Percentiles rank a stretch among this genome's conserved stretches.
These are phyloP conservation scores for Sus cebifrons DNA, from an alignment of 2,797 vertebrate species.

Conservation along the genomic window DNA sequence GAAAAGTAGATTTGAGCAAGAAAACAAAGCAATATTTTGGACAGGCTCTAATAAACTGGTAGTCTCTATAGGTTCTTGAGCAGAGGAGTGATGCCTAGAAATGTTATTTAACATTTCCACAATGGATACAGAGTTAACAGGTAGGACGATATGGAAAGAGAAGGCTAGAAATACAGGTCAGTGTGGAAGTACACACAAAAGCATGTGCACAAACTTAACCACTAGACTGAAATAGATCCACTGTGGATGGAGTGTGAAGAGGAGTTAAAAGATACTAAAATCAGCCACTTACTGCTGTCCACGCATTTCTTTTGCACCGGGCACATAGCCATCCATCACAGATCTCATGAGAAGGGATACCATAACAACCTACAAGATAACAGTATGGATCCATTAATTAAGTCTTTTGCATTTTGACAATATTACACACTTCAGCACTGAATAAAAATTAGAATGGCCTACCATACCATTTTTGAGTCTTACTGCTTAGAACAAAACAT, in stretches of 20 bases:
- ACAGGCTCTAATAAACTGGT: background rate
- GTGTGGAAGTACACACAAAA: background rate
- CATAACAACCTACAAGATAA: slow-evolving; percentile 96
- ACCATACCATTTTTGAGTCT: slow-evolving; percentile 11
- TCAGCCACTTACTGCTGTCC: slow-evolving; percentile 95
- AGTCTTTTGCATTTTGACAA: slow-evolving; percentile 72
- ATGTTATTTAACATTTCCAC: slow-evolving; percentile 1
- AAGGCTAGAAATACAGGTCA: slow-evolving; percentile 60
- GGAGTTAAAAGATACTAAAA: background rate
- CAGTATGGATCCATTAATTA: slow-evolving; percentile 77
- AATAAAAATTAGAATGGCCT: slow-evolving; percentile 49
- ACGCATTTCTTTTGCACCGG: slow-evolving; percentile 94
- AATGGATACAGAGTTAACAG: background rate
- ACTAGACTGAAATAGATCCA: background rate
- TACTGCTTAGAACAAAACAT: background rate
- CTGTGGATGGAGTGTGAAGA: background rate
- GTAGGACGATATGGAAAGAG: background rate
- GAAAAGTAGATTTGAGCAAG: background rate
- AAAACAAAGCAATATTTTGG: slow-evolving; percentile 50
- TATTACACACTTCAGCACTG: slow-evolving; percentile 70
- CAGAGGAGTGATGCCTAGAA: background rate
- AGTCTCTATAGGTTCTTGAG: background rate
- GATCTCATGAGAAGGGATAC: slow-evolving; percentile 93
- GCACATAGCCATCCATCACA: slow-evolving; percentile 95
- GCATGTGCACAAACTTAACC: background rate